Evolutionary conservation across 2,797 vertebrate species (phyloP), one percentile per base, ranked within the genome.

Genomic region (Ctenochaetus hawaiiensis): DNA sequence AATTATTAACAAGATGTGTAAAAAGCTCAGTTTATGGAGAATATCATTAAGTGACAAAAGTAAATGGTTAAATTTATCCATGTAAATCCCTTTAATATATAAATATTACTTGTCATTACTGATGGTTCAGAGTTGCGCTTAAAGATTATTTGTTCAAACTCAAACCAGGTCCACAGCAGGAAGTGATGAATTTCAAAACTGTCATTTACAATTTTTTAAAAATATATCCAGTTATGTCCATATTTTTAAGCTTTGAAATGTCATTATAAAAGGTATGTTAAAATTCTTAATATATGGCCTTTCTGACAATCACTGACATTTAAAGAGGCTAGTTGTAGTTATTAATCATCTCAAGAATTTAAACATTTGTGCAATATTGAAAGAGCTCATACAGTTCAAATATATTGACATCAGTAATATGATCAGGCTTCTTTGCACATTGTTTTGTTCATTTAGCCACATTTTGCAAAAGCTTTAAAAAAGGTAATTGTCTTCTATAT

Each of bases 71-170:
- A 67, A 80, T 57, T 43, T 20, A 41, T 74, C 43, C 20, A 41
- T 73, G 48, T 67, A 65, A 74, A 77, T 75, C n/a, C 26, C 62
- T 78, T 65, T 23, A 67, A 68, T 80, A 75, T 79, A 65, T 48
- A 63, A 8, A 22, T 10, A n/a, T 51, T 2, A 69, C 64, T 8
- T 44, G 7, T 53, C 1, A 58, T 52, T 3, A 12, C 11, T 5
- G 22, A 69, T 64, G 39, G 39, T 41, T 12, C 39, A 41, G 10
- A 41, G 39, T 41, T 12, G 11, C 12, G 39, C 30, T 34, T 34
- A 6, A 34, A 34, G 30, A 34, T 34, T 34, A 34, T 34, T 34
- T 34, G 30, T 34, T 34, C 30, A 34, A 34, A 23, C 26, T 39
- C 11, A 12, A 9, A 12, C 39, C 39, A 41, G 39, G 39, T 9